These are phyloP conservation scores for Sitobion miscanthi DNA, from an alignment of 1,140 invertebrate genomes.

Conservation along the genomic window DNA sequence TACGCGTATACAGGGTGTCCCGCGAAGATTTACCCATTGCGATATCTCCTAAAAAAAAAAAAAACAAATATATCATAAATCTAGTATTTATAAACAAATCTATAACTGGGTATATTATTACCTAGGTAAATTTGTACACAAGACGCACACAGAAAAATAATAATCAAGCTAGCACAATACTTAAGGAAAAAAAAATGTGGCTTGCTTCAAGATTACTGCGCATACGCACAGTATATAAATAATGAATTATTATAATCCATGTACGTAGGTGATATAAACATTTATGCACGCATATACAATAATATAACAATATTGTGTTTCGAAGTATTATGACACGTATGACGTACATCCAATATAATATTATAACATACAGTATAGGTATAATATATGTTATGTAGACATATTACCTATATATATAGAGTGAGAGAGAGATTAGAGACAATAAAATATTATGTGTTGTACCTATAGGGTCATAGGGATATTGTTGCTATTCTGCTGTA, in stretches of 20 bases:
- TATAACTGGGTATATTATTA: neutral
- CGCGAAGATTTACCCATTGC: too few species aligned
- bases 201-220: too few species aligned
- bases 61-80: too few species aligned
- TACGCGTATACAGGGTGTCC: too few species aligned
- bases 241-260: neutral
- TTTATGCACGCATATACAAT: neutral
- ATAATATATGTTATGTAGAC: neutral
- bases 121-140: neutral
- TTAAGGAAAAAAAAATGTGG: neutral
- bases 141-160: neutral
- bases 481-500: neutral
- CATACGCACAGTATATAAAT: neutral
- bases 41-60: too few species aligned
- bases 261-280: neutral
- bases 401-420: neutral
- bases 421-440: neutral
- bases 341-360: neutral
- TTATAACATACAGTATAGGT: neutral
- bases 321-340: neutral
- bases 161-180: neutral
- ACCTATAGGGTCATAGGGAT: neutral
- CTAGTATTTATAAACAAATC: too few species aligned
- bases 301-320: neutral
- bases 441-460: neutral